Evolutionary conservation across 2,888 invertebrate species (phyloP).

Genomic region (Chloromyia formosa): DNA sequence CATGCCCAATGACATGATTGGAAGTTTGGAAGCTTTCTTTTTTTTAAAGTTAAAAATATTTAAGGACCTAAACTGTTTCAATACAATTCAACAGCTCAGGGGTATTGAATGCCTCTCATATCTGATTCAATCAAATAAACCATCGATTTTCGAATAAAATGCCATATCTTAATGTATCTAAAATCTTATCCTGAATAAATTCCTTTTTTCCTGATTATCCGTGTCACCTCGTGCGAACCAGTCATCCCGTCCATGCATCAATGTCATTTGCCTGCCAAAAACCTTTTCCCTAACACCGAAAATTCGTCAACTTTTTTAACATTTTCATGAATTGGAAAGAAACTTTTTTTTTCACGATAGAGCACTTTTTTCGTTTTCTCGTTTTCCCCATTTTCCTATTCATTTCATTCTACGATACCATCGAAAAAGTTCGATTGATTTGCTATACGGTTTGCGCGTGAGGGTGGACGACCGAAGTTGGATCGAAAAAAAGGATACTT

Average conservation of each 20-base stretch:
- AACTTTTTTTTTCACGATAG: slow-evolving; percentile 17
- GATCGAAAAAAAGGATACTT: slow-evolving; percentile 10
- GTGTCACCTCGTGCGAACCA: too few species aligned
- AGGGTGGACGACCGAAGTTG: neutral
- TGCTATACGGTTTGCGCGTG: slow-evolving; percentile 13
- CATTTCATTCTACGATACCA: neutral
- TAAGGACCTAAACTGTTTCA: too few species aligned
- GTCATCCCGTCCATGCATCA: slow-evolving; percentile 15
- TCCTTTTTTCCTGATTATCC: too few species aligned
- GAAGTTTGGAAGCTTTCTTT: too few species aligned
- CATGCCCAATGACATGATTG: too few species aligned
- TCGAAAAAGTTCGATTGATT: slow-evolving; percentile 35
- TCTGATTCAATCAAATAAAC: too few species aligned
- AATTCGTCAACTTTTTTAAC: neutral
- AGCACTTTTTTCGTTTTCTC: neutral
- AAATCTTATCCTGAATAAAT: too few species aligned
- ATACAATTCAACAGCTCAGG: too few species aligned
- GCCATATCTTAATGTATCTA: too few species aligned
- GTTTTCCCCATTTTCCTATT: neutral
- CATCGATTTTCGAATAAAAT: too few species aligned
- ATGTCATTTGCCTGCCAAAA: neutral
- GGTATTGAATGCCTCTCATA: too few species aligned
- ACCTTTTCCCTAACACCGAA: neutral
- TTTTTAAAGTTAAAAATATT: too few species aligned
- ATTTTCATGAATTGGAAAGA: neutral